Evolutionary conservation across 2,888 invertebrate genomes (phyloP), one percentile per base, ranked within the genome.

Genomic region (Empis livida): DNA sequence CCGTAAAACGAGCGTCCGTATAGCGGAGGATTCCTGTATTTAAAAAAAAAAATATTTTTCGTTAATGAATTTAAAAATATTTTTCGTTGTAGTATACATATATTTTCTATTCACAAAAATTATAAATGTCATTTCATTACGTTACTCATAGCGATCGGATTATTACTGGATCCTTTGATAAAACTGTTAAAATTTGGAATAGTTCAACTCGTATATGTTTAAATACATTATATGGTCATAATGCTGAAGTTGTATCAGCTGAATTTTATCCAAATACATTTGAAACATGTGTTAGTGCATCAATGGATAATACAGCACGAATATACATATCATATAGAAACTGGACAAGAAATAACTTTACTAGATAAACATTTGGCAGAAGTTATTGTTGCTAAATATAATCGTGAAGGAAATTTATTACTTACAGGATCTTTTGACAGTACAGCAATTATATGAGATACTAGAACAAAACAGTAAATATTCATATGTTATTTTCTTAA

Each of bases 361-460:
- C 72, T 82, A 52, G 58, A 57, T n/a, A 80, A 82, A 1, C 88
- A 89, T 62, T 76, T 78, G 2, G 85, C 80, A 2, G 87, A 87
- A 67, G 81, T 89, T 44, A 81, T 87, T 46, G 77, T 81, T 0
- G 68, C 85, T 11, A 77, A 80, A 56, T 87, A 85, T 59, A 82
- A 78, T 58, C 76, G 73, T 52, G 77, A 79, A 54, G 84, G 84
- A 1, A 77, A 77, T 55, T 68, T 79, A 43, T 66, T 88, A 50
- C 75, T 88, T 56, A 86, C 86, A 0, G 87, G 84, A 8, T 87
- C 87, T 3, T 88, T 88, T 62, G 88, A 88, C 60, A 78, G 79
- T 50, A 84, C 82, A 10, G 78, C 86, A 41, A 75, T 77, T 16
- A 64, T 88, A 54, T 88, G 86, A 84, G 87, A 88, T 63, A 77